Evolutionary conservation across 2,113 vertebrate genomes (phyloP).

Genomic region (Hydropotes inermis): DNA sequence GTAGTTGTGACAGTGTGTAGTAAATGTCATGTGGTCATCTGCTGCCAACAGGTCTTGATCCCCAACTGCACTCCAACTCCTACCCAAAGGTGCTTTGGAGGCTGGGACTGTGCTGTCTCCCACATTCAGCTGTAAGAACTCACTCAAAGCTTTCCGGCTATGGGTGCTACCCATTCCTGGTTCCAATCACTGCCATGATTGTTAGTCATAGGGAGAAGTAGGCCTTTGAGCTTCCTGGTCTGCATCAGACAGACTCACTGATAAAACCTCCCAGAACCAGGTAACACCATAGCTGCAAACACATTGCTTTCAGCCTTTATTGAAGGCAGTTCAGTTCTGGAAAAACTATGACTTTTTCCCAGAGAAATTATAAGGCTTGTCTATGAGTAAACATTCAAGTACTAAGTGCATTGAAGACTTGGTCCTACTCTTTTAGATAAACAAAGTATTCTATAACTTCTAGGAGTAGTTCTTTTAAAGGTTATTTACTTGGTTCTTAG

Average conservation of each 20-base stretch:
- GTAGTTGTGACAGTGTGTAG: not conserved
- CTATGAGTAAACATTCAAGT: not conserved
- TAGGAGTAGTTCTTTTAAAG: not conserved
- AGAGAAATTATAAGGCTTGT: not conserved
- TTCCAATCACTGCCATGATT: not conserved
- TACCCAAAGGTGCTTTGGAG: not conserved
- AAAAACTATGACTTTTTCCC: not conserved
- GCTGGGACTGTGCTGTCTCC: not conserved
- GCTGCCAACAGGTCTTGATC: not conserved
- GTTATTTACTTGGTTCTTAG: slow-evolving; percentile 18
- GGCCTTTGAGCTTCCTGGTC: not conserved
- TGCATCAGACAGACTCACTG: not conserved
- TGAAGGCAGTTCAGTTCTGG: not conserved
- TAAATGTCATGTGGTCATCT: not conserved
- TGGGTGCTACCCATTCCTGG: not conserved
- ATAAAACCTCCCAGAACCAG: not conserved
- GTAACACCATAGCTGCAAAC: not conserved
- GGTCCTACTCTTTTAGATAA: not conserved
- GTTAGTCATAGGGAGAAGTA: not conserved
- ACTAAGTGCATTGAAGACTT: not conserved
- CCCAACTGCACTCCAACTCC: not conserved
- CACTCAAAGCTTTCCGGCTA: not conserved
- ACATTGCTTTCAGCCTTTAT: not conserved
- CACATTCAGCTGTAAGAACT: not conserved
- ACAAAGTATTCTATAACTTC: not conserved